phyloP scores from a whole-genome alignment of 2,888 invertebrate species.

The Aplocera efformata region DNA sequence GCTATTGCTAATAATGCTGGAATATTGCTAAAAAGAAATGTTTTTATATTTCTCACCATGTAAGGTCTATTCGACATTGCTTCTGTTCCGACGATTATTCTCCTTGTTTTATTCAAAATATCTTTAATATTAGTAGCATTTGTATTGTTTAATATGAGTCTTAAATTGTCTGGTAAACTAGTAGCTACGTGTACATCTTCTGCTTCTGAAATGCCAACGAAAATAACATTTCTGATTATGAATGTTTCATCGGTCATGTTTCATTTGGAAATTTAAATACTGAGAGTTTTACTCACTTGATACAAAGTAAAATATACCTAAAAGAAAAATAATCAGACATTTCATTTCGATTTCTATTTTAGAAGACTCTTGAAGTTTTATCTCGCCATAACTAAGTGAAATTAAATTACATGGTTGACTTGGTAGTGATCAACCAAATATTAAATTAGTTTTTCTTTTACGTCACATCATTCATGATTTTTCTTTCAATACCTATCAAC shows the following conservation, averaged over 20 bases:
- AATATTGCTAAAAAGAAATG: too few species aligned
- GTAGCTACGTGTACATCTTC: conserved; percentile 40
- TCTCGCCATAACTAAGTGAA: not conserved
- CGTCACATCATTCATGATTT: conserved; percentile 2
- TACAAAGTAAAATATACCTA: conserved; percentile 6
- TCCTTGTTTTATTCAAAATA: conserved; percentile 46
- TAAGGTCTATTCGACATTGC: conserved; percentile 46
- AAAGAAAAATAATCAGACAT: conserved; percentile 9
- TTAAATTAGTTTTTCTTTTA: conserved; percentile 1
- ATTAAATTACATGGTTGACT: conserved; percentile 11
- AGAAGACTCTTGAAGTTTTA: conserved; percentile 10
- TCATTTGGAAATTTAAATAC: too few species aligned
- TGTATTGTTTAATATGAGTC: conserved; percentile 38
- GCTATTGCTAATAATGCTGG: conserved; percentile 20
- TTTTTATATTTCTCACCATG: too few species aligned
- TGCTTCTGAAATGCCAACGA: conserved; percentile 34
- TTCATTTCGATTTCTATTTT: conserved; percentile 19
- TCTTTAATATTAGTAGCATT: conserved; percentile 39
- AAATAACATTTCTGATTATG: not conserved
- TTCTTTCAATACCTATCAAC: not conserved
- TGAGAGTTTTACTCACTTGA: conserved; percentile 8
- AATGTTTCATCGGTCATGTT: too few species aligned
- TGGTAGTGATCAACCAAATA: conserved; percentile 1
- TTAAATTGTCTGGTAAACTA: conserved; percentile 41
- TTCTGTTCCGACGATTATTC: conserved; percentile 50